Evolutionary conservation across 37 sponge, comb jelly and placozoan genomes (phyloP).

Genomic region (Halisarca cf. caerulea): DNA sequence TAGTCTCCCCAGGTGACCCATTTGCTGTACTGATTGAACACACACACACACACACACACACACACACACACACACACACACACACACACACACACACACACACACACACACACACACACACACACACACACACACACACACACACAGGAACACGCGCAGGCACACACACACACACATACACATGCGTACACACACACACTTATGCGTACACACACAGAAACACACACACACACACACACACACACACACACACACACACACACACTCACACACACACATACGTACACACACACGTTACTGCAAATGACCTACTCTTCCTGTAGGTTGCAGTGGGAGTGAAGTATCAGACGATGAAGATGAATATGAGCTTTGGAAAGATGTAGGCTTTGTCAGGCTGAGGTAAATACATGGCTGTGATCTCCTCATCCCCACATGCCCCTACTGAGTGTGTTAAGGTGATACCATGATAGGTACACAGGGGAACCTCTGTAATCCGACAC

Average conservation of each 20-base stretch:
- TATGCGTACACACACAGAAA: too few species aligned
- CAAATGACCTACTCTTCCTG: not conserved
- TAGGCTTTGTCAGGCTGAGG: slow-evolving; percentile 24
- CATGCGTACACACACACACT: not conserved
- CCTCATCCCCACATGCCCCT: too few species aligned
- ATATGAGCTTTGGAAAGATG: not conserved
- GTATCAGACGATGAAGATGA: slow-evolving; percentile 28
- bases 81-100: too few species aligned
- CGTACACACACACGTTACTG: not conserved
- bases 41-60: too few species aligned
- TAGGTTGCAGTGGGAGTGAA: slow-evolving; percentile 24
- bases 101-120: not conserved
- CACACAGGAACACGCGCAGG: not conserved
- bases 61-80: not conserved
- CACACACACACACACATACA: not conserved
- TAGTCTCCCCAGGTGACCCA: not conserved
- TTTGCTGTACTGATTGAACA: not conserved
- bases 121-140: not conserved
- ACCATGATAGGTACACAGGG: too few species aligned
- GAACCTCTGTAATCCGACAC: too few species aligned
- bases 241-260: not conserved
- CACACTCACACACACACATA: not conserved
- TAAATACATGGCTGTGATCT: too few species aligned
- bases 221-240: not conserved
- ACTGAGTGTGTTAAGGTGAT: too few species aligned